Evolutionary conservation across 2,888 invertebrate genomes (phyloP).

Genomic region (Pseudoips prasinana): DNA sequence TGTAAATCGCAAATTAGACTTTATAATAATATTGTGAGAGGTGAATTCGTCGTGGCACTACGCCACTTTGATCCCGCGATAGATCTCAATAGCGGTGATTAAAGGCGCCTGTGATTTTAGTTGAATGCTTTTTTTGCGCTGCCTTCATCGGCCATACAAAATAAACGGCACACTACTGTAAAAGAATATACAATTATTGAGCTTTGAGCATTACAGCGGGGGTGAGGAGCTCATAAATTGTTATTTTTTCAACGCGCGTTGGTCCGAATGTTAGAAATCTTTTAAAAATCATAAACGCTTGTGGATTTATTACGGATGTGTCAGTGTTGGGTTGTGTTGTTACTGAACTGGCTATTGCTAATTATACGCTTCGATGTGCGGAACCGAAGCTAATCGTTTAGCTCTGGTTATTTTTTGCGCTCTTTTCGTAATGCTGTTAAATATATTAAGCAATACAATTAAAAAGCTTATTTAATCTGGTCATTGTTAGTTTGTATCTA

Average conservation of each 20-base stretch:
- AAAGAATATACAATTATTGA: constrained; percentile 82
- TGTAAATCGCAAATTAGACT: constrained; percentile 58
- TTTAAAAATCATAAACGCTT: constrained; percentile 73
- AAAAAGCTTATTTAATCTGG: too few relatives aligned
- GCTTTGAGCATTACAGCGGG: constrained; percentile 81
- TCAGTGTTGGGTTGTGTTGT: constrained; percentile 48
- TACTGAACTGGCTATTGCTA: constrained; percentile 55
- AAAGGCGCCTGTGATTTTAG: constrained; percentile 82
- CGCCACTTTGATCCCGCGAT: constrained; percentile 76
- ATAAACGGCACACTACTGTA: constrained; percentile 80
- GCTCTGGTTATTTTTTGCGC: constrained; percentile 12
- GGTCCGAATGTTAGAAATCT: constrained; percentile 62
- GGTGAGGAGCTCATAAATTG: constrained; percentile 81
- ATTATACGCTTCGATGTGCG: constrained; percentile 60
- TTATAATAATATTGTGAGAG: constrained; percentile 68
- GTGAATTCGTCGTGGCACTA: constrained; percentile 62
- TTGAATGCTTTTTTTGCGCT: constrained; percentile 75
- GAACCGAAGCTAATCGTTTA: constrained; percentile 14
- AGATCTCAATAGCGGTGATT: constrained; percentile 82
- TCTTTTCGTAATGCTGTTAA: constrained; percentile 5
- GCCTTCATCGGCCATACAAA: constrained; percentile 75
- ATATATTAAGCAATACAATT: not conserved
- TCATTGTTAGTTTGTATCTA: too few relatives aligned
- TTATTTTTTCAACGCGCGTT: constrained; percentile 56
- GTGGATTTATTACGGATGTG: constrained; percentile 64